Evolutionary conservation across 2,888 invertebrate genomes (phyloP), one percentile per base, ranked within the genome.

Genomic region (Tricholauxania praeusta): DNA sequence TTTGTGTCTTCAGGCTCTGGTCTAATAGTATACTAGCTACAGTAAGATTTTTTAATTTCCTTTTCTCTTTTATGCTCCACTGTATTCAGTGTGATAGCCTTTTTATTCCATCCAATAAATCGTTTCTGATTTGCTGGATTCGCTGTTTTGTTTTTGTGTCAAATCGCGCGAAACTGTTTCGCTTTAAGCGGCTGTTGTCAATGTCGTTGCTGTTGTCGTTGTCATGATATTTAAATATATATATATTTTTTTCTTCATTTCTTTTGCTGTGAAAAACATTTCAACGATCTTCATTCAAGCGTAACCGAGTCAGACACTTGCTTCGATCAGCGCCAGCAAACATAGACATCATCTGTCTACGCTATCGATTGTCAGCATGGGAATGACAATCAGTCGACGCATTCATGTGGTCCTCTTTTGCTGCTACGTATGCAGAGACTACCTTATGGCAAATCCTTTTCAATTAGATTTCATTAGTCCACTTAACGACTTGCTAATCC

Each of bases 401-500:
- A 22, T n/a, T 10, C 47, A 12, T 49, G 15, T 52, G 32, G 15
- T 57, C 19, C 67, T 39, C 48, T 7, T 19, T 17, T 19, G 47
- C 48, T 19, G 47, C 39, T 8, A 28, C 62, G 10, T 5, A 39
- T 32, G 4, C 15, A 15, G 5, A 47, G 39, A 14, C 47, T 22
- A 19, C 22, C 57, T 52, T 28, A 22, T 17, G 60, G 47, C 53
- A 47, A 62, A 62, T 60, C 64, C 66, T 47, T 57, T 52, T 65
- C 74, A 78, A 78, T 81, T 78, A 78, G 77, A 80, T 79, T 80
- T 80, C 79, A 84, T 84, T 84, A 80, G 79, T 78, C 79, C 78
- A 77, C 78, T 80, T 79, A 80, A 80, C 76, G 82, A 81, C 77
- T 74, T 79, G 77, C 80, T 84, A 84, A 84, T 84, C 84, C 83